Conservation (phyloP, 2,797 vertebrate species). For the Xenentodon cancila region DNA sequence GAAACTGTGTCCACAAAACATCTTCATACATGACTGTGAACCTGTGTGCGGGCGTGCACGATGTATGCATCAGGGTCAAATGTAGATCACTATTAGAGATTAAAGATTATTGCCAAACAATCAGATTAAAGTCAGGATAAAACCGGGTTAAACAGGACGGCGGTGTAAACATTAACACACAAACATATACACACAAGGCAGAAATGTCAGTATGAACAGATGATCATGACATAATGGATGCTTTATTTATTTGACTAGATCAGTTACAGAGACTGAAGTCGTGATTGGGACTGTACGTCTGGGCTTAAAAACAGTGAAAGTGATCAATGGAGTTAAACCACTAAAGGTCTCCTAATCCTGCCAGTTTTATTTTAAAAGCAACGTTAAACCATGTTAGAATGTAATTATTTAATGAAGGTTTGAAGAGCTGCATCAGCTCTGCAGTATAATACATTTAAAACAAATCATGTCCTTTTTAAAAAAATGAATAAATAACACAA, state of each 20-base stretch:
- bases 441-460: too few species aligned
- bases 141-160: slow-evolving; percentile 28
- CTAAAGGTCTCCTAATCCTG: slow-evolving; percentile 8
- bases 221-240: slow-evolving; percentile 6
- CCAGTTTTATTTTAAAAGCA: slow-evolving; percentile 3
- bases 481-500: too few species aligned
- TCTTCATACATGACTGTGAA: not conserved
- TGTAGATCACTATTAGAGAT: slow-evolving; percentile 38
- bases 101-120: slow-evolving; percentile 64
- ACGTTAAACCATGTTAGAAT: slow-evolving; percentile 2
- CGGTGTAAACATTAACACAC: slow-evolving; percentile 6
- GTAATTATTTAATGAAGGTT: not conserved
- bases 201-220: slow-evolving; percentile 4
- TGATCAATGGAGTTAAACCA: too few species aligned
- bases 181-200: not conserved
- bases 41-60: not conserved
- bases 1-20: not conserved
- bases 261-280: slow-evolving; percentile 1
- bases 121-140: slow-evolving; percentile 49
- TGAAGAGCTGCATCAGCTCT: not conserved
- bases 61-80: slow-evolving; percentile 2
- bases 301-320: too few species aligned
- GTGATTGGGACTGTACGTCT: too few species aligned
- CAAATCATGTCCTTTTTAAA: too few species aligned
- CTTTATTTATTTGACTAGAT: slow-evolving; percentile 13